Base-by-base conservation (phyloP, 2,113 vertebrate species). In the Actenoides hombroni region DNA sequence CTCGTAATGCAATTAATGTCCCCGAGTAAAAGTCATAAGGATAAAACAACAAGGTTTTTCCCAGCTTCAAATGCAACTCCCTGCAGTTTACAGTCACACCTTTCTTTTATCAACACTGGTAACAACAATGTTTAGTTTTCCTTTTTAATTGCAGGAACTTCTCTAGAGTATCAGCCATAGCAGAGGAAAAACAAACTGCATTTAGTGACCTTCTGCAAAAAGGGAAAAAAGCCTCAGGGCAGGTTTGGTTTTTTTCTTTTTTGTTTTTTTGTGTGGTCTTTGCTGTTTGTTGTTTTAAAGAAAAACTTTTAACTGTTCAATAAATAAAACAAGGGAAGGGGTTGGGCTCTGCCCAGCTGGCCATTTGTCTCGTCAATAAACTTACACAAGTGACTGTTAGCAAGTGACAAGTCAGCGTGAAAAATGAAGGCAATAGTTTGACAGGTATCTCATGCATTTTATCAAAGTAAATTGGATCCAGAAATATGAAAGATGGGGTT, bases 211-310 rank as follows among this genome's bases (percentile, higher is more conserved):
- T 90, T 28, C 83, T 88, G 73, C 46, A 74, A 54, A 93, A 88
- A 90, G n/a, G 86, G 88, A 88, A 93, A 95, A 92, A 63, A 1
- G 35, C 94, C 78, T 68, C 87, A 10, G 84, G 92, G 61, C 28
- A 42, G 59, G 31, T 1, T 46, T 18, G 8, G 13, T 13, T 40
- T 78, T 40, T 33, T 7, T 14, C 14, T 8, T 24, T 51, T 51
- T 3, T 13, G 25, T 24, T 51, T 51, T 24, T 51, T 51, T 25
- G 49, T 26, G 24, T 51, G 49, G 23, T 51, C 49, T 51, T 51
- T 51, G 48, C 23, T 49, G 48, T 28, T 63, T 14, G 51, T 28
- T 63, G 13, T 26, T 85, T 79, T 8, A 8, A 71, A 83, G 4
- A 3, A 35, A 70, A 84, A 71, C 90, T 81, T 92, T 76, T 46